Evolutionary conservation across 2,888 invertebrate species (phyloP), one percentile per base, ranked within the genome.

Genomic region (Notodonta dromedarius): DNA sequence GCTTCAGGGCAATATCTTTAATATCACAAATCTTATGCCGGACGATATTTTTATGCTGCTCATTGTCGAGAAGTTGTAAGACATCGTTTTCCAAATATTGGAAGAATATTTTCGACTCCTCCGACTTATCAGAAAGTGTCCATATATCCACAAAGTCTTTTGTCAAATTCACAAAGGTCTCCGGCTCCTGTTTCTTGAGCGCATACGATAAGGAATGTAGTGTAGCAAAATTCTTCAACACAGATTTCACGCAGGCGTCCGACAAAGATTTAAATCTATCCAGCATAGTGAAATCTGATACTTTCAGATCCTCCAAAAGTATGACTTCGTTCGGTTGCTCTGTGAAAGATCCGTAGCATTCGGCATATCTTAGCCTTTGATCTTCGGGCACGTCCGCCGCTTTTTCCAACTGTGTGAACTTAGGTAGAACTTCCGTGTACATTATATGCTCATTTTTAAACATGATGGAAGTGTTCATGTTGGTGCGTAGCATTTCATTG

Each of bases 191-290:
- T 11, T 73, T 52, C 62, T 78, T 88, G 3, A 87, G 52, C 0
- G 73, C 83, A 58, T 71, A 87, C 1, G 88, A 87, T 11, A 87
- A 62, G 1, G 87, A 80, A 71, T 89, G 88, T 3, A 74, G 76
- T 5, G 69, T 74, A 4, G 85, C 87, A 35, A 88, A 68, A 62
- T 78, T 81, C 63, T 78, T 83, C 0, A 89, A 61, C 0, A 80
- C 74, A 13, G 79, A 59, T 65, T 69, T 79, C 0, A 87, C 69
- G 42, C 68, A 69, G 0, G 84, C 80, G 42, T 82, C 59, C 0
- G 74, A 64, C 0, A 88, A 64, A 0, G 83, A 59, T 11, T 75
- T 58, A 14, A 79, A 78, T 67, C 83, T 78, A 56, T 87, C 79
- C 0, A 84, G 52, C 74, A 87, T 84, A 1, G 57, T 56, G 65